Percentiles rank a stretch among this genome's conserved stretches.
phyloP scores from a whole-genome alignment of 2,797 vertebrate species.

The Gallinago solitaria region DNA sequence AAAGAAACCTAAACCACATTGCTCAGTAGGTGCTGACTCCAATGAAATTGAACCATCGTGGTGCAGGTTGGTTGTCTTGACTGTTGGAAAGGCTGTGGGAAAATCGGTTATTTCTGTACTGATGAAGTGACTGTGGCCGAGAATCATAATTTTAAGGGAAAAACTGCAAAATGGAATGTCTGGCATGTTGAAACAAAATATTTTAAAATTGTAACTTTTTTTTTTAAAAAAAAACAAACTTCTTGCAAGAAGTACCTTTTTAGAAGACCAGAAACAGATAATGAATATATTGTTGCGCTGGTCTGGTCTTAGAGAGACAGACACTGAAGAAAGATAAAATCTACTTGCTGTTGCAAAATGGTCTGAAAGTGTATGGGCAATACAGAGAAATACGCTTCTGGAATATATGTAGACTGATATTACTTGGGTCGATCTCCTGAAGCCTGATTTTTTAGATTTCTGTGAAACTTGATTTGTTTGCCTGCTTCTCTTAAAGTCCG shows the following conservation, averaged over 20 bases:
- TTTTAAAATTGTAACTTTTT: not conserved
- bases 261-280: not conserved
- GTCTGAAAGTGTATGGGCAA: not conserved
- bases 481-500: not conserved
- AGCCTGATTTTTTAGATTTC: not conserved
- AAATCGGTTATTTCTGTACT: constrained; percentile 22
- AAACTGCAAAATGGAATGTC: not conserved
- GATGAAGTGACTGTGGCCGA: constrained; percentile 53
- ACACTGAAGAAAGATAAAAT: not conserved
- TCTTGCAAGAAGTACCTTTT: not conserved
- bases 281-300: not conserved
- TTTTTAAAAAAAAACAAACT: not conserved
- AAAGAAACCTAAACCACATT: constrained; percentile 40
- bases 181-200: not conserved
- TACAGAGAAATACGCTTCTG: not conserved
- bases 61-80: constrained; percentile 12
- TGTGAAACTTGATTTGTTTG: not conserved
- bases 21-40: constrained; percentile 55
- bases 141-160: not conserved
- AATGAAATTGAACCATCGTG: constrained; percentile 30
- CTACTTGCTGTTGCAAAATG: not conserved
- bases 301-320: not conserved
- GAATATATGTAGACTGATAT: not conserved
- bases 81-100: constrained; percentile 28
- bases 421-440: not conserved